phyloP scores from a whole-genome alignment of 2,113 vertebrate species.

The Ceuthmochares aereus region DNA sequence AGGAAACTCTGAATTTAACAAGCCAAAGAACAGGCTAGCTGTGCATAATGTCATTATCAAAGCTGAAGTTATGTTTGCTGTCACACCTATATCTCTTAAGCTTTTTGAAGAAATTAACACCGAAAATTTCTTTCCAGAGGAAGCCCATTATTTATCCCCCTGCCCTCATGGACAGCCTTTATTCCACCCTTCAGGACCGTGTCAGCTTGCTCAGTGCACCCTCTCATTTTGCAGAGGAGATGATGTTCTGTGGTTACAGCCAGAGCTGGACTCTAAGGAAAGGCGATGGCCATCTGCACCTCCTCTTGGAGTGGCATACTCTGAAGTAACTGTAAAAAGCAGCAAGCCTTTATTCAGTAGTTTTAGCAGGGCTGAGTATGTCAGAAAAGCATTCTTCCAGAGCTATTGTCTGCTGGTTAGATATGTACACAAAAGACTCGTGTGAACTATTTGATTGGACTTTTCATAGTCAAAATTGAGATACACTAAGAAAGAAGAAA shows the following conservation, averaged over 20 bases:
- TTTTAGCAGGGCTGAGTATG: neutral
- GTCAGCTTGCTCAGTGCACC: neutral
- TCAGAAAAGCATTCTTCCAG: neutral
- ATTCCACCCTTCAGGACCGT: neutral
- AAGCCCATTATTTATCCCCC: neutral
- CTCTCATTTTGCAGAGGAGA: neutral
- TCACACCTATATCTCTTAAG: neutral
- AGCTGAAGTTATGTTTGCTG: neutral
- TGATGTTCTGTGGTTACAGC: neutral
- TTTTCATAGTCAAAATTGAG: neutral
- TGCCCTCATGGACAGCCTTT: neutral
- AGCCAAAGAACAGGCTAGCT: constrained; percentile 36
- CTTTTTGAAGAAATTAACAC: neutral
- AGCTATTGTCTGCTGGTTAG: constrained; percentile 33
- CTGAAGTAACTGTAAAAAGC: neutral
- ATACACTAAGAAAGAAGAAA: neutral
- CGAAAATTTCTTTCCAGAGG: neutral
- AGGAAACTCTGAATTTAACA: constrained; percentile 29
- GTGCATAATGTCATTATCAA: constrained; percentile 42
- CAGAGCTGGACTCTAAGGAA: neutral
- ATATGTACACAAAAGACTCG: neutral
- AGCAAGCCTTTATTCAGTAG: neutral
- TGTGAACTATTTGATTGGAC: neutral
- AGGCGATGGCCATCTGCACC: neutral
- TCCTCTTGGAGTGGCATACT: rapidly evolving